These are phyloP conservation scores for Alloplasta piceator DNA, from an alignment of 2,888 invertebrate species.

Conservation along the genomic window DNA sequence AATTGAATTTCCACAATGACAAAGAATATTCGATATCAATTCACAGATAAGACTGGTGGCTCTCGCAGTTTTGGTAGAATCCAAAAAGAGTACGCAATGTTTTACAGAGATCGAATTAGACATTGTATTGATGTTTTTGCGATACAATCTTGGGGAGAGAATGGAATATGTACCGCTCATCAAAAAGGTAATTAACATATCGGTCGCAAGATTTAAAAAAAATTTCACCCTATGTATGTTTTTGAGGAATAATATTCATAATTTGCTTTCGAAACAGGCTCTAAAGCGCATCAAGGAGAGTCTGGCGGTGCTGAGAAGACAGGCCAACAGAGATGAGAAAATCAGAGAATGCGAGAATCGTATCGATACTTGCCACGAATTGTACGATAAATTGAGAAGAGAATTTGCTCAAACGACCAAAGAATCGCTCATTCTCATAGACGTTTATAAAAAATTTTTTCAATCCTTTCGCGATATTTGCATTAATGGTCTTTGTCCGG, in stretches of 20 bases:
- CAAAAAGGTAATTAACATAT: slow-evolving; percentile 87
- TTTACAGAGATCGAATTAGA: slow-evolving; percentile 87
- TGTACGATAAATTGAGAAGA: slow-evolving; percentile 52
- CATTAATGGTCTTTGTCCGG: slow-evolving; percentile 85
- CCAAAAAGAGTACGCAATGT: slow-evolving; percentile 89
- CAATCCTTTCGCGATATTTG: slow-evolving; percentile 84
- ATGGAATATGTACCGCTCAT: slow-evolving; percentile 88
- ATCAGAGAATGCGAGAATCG: slow-evolving; percentile 64
- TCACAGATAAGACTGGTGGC: slow-evolving; percentile 88
- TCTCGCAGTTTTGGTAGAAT: slow-evolving; percentile 89
- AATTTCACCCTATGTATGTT: too few species aligned
- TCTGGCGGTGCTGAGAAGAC: slow-evolving; percentile 72
- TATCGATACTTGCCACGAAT: slow-evolving; percentile 45
- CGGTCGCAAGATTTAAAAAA: neutral
- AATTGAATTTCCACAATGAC: too few species aligned
- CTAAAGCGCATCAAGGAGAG: slow-evolving; percentile 85
- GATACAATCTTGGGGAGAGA: slow-evolving; percentile 89
- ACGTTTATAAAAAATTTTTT: slow-evolving; percentile 84
- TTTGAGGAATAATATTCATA: slow-evolving; percentile 4
- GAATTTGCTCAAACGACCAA: slow-evolving; percentile 71
- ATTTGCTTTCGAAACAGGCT: slow-evolving; percentile 73
- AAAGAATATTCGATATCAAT: slow-evolving; percentile 23
- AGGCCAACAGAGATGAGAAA: slow-evolving; percentile 69
- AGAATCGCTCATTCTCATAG: slow-evolving; percentile 71
- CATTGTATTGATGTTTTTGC: slow-evolving; percentile 86